phyloP scores from a whole-genome alignment of 2,797 vertebrate species.

The Typhlichthys subterraneus region DNA sequence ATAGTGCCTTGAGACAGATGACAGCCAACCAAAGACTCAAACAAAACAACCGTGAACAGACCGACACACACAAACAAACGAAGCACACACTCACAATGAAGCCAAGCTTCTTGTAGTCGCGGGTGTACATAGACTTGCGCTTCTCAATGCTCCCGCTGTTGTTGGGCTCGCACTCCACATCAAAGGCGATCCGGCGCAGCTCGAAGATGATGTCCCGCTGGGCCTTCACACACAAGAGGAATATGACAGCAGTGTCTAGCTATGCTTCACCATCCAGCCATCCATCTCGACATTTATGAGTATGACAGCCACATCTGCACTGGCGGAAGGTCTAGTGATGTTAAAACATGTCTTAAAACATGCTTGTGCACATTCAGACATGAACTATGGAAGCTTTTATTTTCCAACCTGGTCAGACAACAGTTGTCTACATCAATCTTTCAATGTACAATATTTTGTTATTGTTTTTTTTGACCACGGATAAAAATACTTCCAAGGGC shows the following conservation, averaged over 20 bases:
- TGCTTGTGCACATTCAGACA: too few species aligned
- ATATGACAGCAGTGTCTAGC: neutral
- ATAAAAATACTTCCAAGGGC: too few species aligned
- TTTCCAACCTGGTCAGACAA: too few species aligned
- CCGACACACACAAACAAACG: neutral
- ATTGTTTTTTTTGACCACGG: too few species aligned
- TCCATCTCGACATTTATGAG: too few species aligned
- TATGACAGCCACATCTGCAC: too few species aligned
- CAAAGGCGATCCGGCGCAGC: conserved; percentile 94
- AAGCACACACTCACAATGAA: conserved; percentile 89
- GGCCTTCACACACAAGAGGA: conserved; percentile 76
- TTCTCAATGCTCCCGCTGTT: conserved; percentile 95
- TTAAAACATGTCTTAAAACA: too few species aligned
- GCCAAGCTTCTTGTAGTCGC: conserved; percentile 98
- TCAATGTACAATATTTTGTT: too few species aligned
- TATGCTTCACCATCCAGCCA: too few species aligned
- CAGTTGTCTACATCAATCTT: too few species aligned
- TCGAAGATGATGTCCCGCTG: conserved; percentile 99
- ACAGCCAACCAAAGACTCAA: neutral
- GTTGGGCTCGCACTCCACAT: conserved; percentile 90
- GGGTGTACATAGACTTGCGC: conserved; percentile 98
- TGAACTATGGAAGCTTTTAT: too few species aligned
- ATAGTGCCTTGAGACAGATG: neutral
- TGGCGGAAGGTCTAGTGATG: too few species aligned
- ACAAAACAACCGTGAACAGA: neutral